A percentile compares a stretch with the other conserved stretches of the same genome.
These are phyloP conservation scores for Cygnus buccinator DNA, from an alignment of 2,113 vertebrate genomes.

Conservation along the genomic window DNA sequence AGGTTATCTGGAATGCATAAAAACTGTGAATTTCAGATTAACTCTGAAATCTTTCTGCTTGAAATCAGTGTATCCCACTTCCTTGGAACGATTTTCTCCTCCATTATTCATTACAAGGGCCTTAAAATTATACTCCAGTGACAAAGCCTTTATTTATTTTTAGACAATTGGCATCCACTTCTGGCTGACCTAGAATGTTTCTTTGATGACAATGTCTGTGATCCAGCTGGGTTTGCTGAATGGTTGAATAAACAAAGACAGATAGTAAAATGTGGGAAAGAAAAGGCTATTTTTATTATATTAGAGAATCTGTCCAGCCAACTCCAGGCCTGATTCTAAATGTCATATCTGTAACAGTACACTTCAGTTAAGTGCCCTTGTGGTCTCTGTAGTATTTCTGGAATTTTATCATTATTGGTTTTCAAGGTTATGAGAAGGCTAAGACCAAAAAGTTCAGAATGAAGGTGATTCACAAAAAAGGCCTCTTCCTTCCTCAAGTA, in stretches of 20 bases:
- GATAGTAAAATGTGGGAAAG: slow-evolving; percentile 63
- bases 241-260: slow-evolving; percentile 66
- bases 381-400: neutral
- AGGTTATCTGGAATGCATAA: slow-evolving; percentile 28
- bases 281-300: slow-evolving; percentile 34
- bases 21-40: slow-evolving; percentile 12
- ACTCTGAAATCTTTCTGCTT: slow-evolving; percentile 51
- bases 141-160: slow-evolving; percentile 63
- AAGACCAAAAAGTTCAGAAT: neutral
- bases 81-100: slow-evolving; percentile 31
- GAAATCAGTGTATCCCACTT: slow-evolving; percentile 34
- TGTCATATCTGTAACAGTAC: slow-evolving; percentile 22
- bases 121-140: slow-evolving; percentile 60
- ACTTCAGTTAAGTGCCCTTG: neutral
- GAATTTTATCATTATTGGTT: slow-evolving; percentile 42
- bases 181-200: slow-evolving; percentile 58
- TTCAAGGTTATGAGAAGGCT: slow-evolving; percentile 34
- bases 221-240: slow-evolving; percentile 67
- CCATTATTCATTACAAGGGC: slow-evolving; percentile 58
- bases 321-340: neutral
- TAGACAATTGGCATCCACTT: slow-evolving; percentile 62
- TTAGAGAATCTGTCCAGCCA: slow-evolving; percentile 22
- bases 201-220: slow-evolving; percentile 63
- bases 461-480: neutral
- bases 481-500: slow-evolving; percentile 24